Evolutionary conservation across 2,888 invertebrate genomes (phyloP).

Genomic region (Pegoplata infirma): DNA sequence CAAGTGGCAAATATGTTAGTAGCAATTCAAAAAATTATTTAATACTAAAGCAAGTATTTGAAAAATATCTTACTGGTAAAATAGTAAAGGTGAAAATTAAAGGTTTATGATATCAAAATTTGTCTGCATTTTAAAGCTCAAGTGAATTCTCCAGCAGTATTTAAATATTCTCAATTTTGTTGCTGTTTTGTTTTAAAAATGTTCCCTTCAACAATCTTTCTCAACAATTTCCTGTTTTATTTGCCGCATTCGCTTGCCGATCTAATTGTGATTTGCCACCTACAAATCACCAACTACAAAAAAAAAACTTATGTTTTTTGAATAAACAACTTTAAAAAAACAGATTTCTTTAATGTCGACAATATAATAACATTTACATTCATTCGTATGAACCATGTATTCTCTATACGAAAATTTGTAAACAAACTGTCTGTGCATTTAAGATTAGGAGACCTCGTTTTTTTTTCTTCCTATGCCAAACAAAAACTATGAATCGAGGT

Average conservation of each 20-base stretch:
- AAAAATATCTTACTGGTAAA: no score
- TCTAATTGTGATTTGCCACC: not conserved
- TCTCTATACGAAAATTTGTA: not conserved
- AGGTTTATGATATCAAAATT: no score
- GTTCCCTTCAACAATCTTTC: no score
- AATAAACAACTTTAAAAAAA: slow-evolving; percentile 42
- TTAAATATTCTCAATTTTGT: not conserved
- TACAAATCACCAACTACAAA: not conserved
- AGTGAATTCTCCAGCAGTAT: no score
- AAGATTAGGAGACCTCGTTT: slow-evolving; percentile 3
- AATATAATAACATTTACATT: slow-evolving; percentile 38
- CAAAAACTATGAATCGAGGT: not conserved
- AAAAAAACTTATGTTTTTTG: slow-evolving; percentile 31
- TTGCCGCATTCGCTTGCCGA: not conserved
- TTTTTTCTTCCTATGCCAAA: not conserved
- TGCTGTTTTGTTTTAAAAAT: no score
- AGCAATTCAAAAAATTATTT: no score
- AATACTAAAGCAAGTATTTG: no score
- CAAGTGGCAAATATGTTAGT: not conserved
- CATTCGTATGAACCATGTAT: not conserved
- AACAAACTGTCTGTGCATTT: not conserved
- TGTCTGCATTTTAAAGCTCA: no score
- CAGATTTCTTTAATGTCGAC: slow-evolving; percentile 30
- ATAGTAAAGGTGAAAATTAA: no score
- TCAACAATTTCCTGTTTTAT: no score